Evolutionary conservation across 2,113 vertebrate species (phyloP).

Genomic region (Ardeotis arabs): DNA sequence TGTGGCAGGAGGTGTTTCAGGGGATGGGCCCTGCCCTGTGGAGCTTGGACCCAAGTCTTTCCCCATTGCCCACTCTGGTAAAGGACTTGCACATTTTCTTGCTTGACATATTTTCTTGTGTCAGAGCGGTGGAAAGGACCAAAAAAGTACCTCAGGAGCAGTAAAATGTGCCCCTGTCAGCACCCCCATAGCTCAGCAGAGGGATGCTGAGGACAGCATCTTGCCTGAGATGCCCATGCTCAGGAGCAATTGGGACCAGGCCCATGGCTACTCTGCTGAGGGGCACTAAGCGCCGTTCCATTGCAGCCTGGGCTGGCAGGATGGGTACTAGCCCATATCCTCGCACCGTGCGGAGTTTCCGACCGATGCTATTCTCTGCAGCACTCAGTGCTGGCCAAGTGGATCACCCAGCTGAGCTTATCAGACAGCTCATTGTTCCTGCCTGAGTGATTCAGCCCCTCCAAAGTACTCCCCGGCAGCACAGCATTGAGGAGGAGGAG

Average conservation of each 20-base stretch:
- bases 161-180: not conserved
- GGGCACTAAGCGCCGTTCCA: rapidly evolving
- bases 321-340: rapidly evolving
- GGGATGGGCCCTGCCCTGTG: not conserved
- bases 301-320: not conserved
- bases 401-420: not conserved
- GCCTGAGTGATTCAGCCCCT: constrained; percentile 4
- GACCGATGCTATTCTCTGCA: not conserved
- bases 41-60: not conserved
- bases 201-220: not conserved
- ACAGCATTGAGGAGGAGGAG: not conserved
- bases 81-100: not conserved
- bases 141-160: not conserved
- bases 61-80: not conserved
- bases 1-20: not conserved
- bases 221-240: not conserved
- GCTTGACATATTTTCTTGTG: not conserved
- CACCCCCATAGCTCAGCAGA: not conserved
- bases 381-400: not conserved
- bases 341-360: not conserved
- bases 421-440: constrained; percentile 13
- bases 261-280: rapidly evolving
- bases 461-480: not conserved
- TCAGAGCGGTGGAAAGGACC: not conserved
- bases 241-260: not conserved